Evolutionary conservation across 2,113 vertebrate species (phyloP).

Genomic region (Brachypteracias leptosomus): DNA sequence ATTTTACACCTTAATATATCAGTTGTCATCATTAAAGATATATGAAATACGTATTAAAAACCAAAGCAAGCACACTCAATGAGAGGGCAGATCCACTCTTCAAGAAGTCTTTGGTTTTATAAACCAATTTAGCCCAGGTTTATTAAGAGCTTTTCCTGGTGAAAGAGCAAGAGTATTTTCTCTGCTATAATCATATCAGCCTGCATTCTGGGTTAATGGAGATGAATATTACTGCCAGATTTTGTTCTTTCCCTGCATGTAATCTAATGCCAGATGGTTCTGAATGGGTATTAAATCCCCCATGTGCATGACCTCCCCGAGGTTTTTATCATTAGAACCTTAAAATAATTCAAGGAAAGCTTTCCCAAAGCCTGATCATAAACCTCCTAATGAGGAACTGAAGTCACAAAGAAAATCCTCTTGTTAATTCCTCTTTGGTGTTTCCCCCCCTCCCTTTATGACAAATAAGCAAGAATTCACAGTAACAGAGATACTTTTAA

Average conservation of each 20-base stretch:
- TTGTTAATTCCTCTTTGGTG: slow-evolving; percentile 20
- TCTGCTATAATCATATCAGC: slow-evolving; percentile 52
- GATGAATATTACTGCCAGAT: slow-evolving; percentile 65
- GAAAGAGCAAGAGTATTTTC: slow-evolving; percentile 46
- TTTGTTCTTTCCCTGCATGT: slow-evolving; percentile 53
- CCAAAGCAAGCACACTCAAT: neutral
- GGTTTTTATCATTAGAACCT: slow-evolving; percentile 64
- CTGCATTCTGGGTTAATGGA: slow-evolving; percentile 58
- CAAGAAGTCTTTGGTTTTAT: slow-evolving; percentile 16
- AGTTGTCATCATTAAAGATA: neutral
- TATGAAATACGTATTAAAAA: neutral
- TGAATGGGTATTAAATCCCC: slow-evolving; percentile 57
- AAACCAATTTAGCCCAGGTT: slow-evolving; percentile 26
- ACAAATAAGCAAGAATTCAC: slow-evolving; percentile 33
- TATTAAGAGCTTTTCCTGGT: slow-evolving; percentile 33
- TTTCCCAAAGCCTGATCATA: slow-evolving; percentile 36
- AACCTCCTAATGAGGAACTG: slow-evolving; percentile 55
- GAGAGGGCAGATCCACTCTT: neutral
- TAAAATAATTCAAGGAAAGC: slow-evolving; percentile 62
- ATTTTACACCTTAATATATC: neutral
- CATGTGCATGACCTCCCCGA: slow-evolving; percentile 51
- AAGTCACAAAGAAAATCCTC: slow-evolving; percentile 50
- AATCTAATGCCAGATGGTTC: slow-evolving; percentile 65
- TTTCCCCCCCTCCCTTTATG: neutral
- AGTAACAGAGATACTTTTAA: slow-evolving; percentile 21